Evolutionary conservation across 2,797 vertebrate genomes (phyloP).

Genomic region (Karalla daura): DNA sequence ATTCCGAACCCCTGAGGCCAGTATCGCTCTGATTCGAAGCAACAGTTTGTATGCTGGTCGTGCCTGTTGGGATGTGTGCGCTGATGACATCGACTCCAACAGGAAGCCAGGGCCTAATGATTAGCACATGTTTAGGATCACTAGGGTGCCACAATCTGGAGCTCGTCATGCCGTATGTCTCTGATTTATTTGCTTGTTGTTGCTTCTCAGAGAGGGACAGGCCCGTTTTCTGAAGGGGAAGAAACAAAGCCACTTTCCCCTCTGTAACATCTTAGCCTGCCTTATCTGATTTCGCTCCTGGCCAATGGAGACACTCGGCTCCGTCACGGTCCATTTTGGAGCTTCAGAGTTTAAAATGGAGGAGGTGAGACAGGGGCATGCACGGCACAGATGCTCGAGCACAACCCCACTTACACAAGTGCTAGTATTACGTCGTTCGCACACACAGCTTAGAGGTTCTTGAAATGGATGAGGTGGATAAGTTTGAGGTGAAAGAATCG

Average conservation of each 20-base stretch:
- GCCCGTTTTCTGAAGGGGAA: constrained; percentile 35
- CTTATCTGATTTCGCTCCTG: constrained; percentile 61
- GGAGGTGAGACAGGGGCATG: constrained; percentile 30
- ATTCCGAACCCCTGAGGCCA: constrained; percentile 55
- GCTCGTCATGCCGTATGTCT: constrained; percentile 72
- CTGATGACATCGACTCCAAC: constrained; percentile 81
- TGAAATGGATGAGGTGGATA: constrained; percentile 4
- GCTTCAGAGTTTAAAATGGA: constrained; percentile 46
- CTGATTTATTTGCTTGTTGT: constrained; percentile 82
- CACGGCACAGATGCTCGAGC: constrained; percentile 9
- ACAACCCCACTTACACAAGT: constrained; percentile 20
- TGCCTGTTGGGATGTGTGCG: constrained; percentile 66
- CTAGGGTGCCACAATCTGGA: constrained; percentile 77
- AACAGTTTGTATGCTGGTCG: constrained; percentile 62
- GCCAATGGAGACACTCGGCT: constrained; percentile 48
- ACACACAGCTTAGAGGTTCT: constrained; percentile 7
- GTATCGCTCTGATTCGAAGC: constrained; percentile 56
- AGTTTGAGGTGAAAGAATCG: constrained; percentile 10
- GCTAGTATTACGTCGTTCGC: neutral
- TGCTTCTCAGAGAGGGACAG: constrained; percentile 59
- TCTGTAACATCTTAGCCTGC: constrained; percentile 41
- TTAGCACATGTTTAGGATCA: constrained; percentile 83
- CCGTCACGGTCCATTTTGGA: constrained; percentile 59
- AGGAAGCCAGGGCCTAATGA: constrained; percentile 84
- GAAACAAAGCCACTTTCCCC: constrained; percentile 36